phyloP scores from a whole-genome alignment of 2,888 invertebrate species.

The Hypercompe scribonia region DNA sequence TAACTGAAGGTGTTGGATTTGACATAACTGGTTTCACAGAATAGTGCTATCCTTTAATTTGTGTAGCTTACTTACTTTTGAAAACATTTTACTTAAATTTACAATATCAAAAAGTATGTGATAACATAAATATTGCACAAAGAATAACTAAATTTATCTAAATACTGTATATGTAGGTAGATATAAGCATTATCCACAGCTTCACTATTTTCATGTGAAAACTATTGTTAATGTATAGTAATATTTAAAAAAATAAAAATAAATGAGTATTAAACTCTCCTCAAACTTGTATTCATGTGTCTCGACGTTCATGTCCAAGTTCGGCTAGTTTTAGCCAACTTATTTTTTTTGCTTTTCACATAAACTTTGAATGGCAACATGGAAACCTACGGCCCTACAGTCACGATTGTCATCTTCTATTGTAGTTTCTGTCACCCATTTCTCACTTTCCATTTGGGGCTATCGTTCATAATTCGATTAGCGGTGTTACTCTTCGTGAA shows the following conservation, averaged over 20 bases:
- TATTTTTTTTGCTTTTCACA: constrained; percentile 15
- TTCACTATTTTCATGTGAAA: too few species aligned
- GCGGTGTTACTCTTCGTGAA: constrained; percentile 62
- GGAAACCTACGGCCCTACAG: constrained; percentile 17
- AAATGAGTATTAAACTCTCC: background rate
- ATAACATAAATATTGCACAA: background rate
- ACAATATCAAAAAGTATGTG: background rate
- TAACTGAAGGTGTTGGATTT: constrained; percentile 28
- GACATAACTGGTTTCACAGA: constrained; percentile 7
- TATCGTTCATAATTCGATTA: constrained; percentile 67
- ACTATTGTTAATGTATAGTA: too few species aligned
- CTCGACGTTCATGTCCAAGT: background rate
- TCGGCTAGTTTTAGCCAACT: constrained; percentile 8
- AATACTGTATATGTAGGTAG: too few species aligned
- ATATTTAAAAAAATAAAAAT: too few species aligned
- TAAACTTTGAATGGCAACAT: constrained; percentile 16
- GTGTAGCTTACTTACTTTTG: background rate
- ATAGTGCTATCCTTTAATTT: background rate
- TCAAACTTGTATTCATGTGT: background rate
- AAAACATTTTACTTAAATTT: background rate
- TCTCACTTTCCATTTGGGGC: constrained; percentile 54
- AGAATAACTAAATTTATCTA: background rate
- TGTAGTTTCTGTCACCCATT: constrained; percentile 41
- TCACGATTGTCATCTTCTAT: constrained; percentile 30
- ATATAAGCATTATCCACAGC: too few species aligned